Percentiles rank a stretch among this genome's conserved stretches.
phyloP scores from a whole-genome alignment of 1,140 invertebrate species.

The Drosophila nigrodunni region DNA sequence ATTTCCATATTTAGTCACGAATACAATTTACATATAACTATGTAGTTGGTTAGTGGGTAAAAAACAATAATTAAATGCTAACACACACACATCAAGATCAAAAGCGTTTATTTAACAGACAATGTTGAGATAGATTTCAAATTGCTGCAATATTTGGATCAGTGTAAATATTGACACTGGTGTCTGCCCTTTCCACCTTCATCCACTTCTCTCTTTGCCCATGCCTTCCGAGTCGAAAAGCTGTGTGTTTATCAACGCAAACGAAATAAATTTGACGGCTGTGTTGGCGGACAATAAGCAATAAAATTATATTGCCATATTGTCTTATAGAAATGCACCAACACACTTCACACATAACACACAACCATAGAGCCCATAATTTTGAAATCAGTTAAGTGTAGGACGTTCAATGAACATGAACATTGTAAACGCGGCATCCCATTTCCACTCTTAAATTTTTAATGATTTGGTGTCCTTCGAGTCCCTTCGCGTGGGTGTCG shows the following conservation, averaged over 20 bases:
- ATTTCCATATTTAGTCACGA: no score
- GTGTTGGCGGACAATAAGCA: slow-evolving; percentile 71
- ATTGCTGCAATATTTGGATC: slow-evolving; percentile 58
- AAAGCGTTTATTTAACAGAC: neutral
- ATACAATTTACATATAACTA: no score
- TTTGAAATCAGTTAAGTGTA: slow-evolving; percentile 81
- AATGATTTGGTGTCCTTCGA: slow-evolving; percentile 30
- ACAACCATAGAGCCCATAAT: slow-evolving; percentile 51
- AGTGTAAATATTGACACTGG: slow-evolving; percentile 66
- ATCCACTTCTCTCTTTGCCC: neutral
- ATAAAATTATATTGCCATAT: slow-evolving; percentile 80
- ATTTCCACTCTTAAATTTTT: slow-evolving; percentile 13
- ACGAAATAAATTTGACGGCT: slow-evolving; percentile 63
- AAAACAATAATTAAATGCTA: neutral
- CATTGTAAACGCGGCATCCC: slow-evolving; percentile 46
- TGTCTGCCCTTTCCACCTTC: slow-evolving; percentile 32
- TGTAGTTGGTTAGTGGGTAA: no score
- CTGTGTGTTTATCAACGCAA: slow-evolving; percentile 53
- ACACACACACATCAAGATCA: neutral
- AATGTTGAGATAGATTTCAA: slow-evolving; percentile 14
- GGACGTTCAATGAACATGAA: slow-evolving; percentile 53
- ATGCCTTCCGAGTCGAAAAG: neutral
- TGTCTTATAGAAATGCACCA: slow-evolving; percentile 43
- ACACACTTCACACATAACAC: slow-evolving; percentile 10
- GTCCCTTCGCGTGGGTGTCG: slow-evolving; percentile 42